Conservation (phyloP, 1,140 invertebrate species). For the Asobara japonica region DNA sequence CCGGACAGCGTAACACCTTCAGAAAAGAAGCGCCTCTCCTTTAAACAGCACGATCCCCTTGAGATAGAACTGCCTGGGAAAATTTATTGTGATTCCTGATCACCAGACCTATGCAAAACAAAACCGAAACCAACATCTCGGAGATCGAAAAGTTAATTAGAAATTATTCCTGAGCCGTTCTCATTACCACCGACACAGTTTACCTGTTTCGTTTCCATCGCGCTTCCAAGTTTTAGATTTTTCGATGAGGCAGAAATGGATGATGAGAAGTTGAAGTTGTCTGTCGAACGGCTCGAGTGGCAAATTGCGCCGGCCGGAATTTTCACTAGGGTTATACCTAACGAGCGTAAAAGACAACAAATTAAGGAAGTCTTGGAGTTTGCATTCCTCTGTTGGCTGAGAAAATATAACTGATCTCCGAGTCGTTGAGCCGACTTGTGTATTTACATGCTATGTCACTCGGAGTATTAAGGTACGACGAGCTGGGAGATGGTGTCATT, state of each 20-base stretch:
- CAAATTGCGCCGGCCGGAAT: neutral
- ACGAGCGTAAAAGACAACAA: slow-evolving; percentile 13
- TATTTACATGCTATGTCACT: neutral
- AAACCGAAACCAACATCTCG: no score
- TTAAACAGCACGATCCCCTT: no score
- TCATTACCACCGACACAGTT: no score
- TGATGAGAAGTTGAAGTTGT: neutral
- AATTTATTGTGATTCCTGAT: no score
- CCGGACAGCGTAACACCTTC: no score
- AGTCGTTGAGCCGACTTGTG: neutral
- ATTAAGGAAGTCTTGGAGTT: neutral
- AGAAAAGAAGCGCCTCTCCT: no score
- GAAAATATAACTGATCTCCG: neutral
- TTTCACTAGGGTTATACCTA: neutral
- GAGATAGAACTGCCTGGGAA: no score
- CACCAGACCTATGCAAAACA: no score
- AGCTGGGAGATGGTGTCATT: neutral
- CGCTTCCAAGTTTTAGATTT: neutral
- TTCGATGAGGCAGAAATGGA: neutral
- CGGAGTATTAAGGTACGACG: neutral
- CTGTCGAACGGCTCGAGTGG: no score
- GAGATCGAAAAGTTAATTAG: no score
- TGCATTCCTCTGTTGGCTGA: neutral
- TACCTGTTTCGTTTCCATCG: neutral
- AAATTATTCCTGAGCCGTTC: no score